Conservation (phyloP, 1,140 invertebrate genomes). For the Brachionus manjavacas region DNA sequence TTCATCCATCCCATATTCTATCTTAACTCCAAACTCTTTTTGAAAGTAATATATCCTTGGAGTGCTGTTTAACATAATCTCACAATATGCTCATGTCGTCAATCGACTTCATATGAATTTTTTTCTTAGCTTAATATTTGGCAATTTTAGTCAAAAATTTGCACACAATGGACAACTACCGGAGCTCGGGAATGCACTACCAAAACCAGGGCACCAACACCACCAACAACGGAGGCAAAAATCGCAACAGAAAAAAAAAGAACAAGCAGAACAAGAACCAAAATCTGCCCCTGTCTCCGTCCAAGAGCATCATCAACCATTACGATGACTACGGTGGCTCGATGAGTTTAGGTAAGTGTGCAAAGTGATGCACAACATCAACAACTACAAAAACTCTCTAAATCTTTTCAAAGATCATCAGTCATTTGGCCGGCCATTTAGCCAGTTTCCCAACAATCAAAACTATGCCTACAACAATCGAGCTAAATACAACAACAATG, state of each 20-base stretch:
- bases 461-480: neutral
- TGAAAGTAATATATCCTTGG: too few relatives aligned
- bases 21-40: too few relatives aligned
- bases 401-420: neutral
- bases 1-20: too few relatives aligned
- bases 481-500: neutral
- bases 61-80: too few relatives aligned
- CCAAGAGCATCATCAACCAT: neutral
- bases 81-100: too few relatives aligned
- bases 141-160: neutral
- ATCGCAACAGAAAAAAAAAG: neutral
- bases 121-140: slow-evolving; percentile 25
- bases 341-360: slow-evolving; percentile 24
- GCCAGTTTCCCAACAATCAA: neutral
- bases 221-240: neutral
- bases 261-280: neutral
- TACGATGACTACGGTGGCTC: neutral
- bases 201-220: slow-evolving; percentile 25
- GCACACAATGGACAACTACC: slow-evolving; percentile 4
- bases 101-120: too few relatives aligned
- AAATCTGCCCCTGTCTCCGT: neutral
- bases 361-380: neutral
- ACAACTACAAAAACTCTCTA: neutral
- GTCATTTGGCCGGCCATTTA: slow-evolving; percentile 1
- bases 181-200: neutral